Evolutionary conservation across 1,140 invertebrate species (phyloP), one percentile per base, ranked within the genome.

Genomic region (Acromyrmex charruanus): DNA sequence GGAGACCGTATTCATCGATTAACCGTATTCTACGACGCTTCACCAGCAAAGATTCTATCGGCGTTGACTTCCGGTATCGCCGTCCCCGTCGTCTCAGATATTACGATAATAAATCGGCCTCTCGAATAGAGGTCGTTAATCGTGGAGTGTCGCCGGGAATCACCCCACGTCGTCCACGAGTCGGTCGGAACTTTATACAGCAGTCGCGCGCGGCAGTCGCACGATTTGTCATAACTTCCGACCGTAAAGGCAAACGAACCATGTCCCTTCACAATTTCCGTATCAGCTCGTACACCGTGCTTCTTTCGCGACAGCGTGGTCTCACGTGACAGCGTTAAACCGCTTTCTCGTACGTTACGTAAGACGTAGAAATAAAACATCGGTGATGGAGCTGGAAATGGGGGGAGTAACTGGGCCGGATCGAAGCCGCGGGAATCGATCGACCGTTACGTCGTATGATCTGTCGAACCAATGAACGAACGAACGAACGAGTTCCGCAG

Each of bases 241-340:
- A 84, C 80, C 69, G 80, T 75, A 61, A 75, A 75, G 55, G 55
- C 80, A 84, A 84, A 84, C 69, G 80, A 84, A 84, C 80, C 80
- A 55, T 84, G 80, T 84, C 82, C 81, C 66, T 79, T 85, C 28
- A 77, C 87, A 87, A 88, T 86, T 87, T 91, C 87, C 86, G 71
- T 86, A 85, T 85, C 86, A 85, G 84, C 66, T 69, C 82, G 65
- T 55, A 81, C 77, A 58, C 85, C 82, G 87, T 82, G 79, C 79
- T 69, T 87, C 85, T 89, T 90, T 90, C 82, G 55, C 88, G 87
- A 77, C 80, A 61, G 79, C 82, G 68, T 55, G 77, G 69, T 74
- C 75, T 77, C 81, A 88, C 87, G 87, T 90, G 89, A 90, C 89
- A 87, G 71, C 84, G 69, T 84, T 69, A 85, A 90, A 86, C 84